Percentiles rank a stretch among this genome's conserved stretches.
Evolutionary conservation across 2,113 vertebrate species (phyloP).

Genomic region (Chionis minor): DNA sequence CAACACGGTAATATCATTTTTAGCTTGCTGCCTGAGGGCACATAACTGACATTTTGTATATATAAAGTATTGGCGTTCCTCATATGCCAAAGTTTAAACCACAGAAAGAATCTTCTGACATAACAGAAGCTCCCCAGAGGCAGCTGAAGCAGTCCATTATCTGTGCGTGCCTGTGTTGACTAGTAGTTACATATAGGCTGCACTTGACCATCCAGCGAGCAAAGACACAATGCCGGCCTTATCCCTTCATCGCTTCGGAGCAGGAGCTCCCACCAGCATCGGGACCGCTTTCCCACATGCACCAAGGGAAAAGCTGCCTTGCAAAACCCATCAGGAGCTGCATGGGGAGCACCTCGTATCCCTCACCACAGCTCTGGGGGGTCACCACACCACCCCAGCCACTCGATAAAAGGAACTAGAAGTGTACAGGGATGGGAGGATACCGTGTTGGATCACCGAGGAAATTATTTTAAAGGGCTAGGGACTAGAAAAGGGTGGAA

Average conservation of each 20-base stretch:
- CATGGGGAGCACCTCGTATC: rapidly evolving
- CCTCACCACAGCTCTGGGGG: background rate
- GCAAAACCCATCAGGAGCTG: background rate
- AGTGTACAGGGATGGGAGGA: background rate
- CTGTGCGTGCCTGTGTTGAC: slow-evolving; percentile 36
- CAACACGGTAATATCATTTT: slow-evolving; percentile 50
- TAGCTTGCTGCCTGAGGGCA: slow-evolving; percentile 55
- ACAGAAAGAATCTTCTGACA: slow-evolving; percentile 67
- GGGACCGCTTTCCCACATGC: background rate
- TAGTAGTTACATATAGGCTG: slow-evolving; percentile 55
- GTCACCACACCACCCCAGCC: rapidly evolving
- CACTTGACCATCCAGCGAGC: background rate
- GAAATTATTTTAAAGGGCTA: background rate
- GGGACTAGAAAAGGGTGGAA: background rate
- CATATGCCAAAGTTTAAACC: slow-evolving; percentile 77
- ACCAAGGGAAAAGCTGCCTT: background rate
- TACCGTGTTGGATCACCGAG: background rate
- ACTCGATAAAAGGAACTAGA: background rate
- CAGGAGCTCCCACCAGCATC: background rate
- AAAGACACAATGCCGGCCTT: slow-evolving; percentile 41
- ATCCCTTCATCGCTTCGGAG: background rate
- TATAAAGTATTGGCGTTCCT: slow-evolving; percentile 63
- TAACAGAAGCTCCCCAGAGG: slow-evolving; percentile 60
- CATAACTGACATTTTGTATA: slow-evolving; percentile 71
- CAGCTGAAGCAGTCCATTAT: slow-evolving; percentile 62